A percentile compares a stretch with the other conserved stretches of the same genome.
phyloP scores from a whole-genome alignment of 2,113 vertebrate species.

The Ceratotherium simum region DNA sequence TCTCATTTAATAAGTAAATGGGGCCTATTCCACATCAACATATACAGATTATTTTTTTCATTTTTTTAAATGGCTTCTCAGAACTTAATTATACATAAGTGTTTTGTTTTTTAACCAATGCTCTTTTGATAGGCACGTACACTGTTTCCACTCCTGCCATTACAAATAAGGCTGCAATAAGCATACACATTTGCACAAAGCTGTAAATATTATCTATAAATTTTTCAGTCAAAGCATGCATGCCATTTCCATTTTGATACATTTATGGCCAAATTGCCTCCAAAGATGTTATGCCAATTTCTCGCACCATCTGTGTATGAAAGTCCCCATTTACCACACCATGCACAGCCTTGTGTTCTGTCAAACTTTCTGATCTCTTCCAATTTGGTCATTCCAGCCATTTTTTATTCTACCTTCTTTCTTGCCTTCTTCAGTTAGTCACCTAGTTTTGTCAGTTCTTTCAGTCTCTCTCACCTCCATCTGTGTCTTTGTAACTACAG shows the following conservation, averaged over 20 bases:
- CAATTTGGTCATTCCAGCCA: not conserved
- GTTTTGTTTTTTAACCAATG: slow-evolving; percentile 5
- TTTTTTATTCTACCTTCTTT: slow-evolving; percentile 1
- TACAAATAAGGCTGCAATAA: slow-evolving; percentile 21
- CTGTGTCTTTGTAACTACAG: not conserved
- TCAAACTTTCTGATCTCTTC: not conserved
- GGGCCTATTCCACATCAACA: not conserved
- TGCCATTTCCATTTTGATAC: not conserved
- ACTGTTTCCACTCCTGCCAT: not conserved
- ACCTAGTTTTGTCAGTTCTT: not conserved
- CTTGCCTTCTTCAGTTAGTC: not conserved
- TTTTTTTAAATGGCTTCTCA: not conserved
- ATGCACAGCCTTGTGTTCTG: not conserved
- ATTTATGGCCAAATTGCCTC: not conserved
- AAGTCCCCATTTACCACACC: not conserved
- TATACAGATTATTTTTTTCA: not conserved
- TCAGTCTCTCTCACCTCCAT: not conserved
- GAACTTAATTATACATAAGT: not conserved
- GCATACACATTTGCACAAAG: not conserved
- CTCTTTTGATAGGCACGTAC: not conserved
- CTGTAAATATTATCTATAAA: not conserved
- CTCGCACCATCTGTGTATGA: not conserved
- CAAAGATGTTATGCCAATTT: not conserved
- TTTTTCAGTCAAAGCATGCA: not conserved
- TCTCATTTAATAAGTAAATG: not conserved